These are phyloP conservation scores for Anoplius nigerrimus DNA, from an alignment of 2,888 invertebrate species.

Conservation along the genomic window DNA sequence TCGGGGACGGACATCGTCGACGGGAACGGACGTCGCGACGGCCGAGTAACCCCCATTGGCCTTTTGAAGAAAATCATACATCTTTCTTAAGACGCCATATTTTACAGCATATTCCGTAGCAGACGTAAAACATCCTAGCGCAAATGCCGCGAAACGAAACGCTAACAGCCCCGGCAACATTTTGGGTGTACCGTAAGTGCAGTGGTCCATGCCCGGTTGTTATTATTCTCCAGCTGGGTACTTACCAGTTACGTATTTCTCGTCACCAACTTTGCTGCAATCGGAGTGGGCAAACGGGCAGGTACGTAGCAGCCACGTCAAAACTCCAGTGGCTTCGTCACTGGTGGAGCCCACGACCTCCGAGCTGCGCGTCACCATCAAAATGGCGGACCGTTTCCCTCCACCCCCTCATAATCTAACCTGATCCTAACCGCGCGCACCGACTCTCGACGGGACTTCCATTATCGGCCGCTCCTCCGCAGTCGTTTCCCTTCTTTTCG, in stretches of 20 bases:
- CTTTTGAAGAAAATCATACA: slow-evolving; percentile 73
- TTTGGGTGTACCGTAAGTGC: slow-evolving; percentile 53
- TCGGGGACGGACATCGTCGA: slow-evolving; percentile 12
- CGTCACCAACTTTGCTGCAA: slow-evolving; percentile 95
- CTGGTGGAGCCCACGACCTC: slow-evolving; percentile 84
- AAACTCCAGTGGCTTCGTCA: slow-evolving; percentile 91
- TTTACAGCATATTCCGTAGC: slow-evolving; percentile 58
- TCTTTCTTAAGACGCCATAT: slow-evolving; percentile 66
- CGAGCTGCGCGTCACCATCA: slow-evolving; percentile 86
- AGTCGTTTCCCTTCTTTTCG: neutral
- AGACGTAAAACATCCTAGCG: slow-evolving; percentile 50
- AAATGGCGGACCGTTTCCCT: slow-evolving; percentile 78
- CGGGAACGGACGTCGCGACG: slow-evolving; percentile 24
- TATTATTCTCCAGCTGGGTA: slow-evolving; percentile 83
- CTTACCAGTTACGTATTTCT: slow-evolving; percentile 96
- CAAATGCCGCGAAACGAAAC: slow-evolving; percentile 43
- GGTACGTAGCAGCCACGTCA: slow-evolving; percentile 96
- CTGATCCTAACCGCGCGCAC: slow-evolving; percentile 6
- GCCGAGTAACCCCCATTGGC: slow-evolving; percentile 59
- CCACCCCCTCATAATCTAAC: slow-evolving; percentile 25
- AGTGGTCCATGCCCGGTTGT: slow-evolving; percentile 77
- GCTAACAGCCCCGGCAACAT: slow-evolving; percentile 45
- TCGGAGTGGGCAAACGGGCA: slow-evolving; percentile 94
- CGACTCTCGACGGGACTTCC: neutral
- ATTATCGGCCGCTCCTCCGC: neutral